Percentiles rank a stretch among this genome's conserved stretches.
Conservation (phyloP, 2,797 vertebrate genomes). For the Nannoperca obscura region DNA sequence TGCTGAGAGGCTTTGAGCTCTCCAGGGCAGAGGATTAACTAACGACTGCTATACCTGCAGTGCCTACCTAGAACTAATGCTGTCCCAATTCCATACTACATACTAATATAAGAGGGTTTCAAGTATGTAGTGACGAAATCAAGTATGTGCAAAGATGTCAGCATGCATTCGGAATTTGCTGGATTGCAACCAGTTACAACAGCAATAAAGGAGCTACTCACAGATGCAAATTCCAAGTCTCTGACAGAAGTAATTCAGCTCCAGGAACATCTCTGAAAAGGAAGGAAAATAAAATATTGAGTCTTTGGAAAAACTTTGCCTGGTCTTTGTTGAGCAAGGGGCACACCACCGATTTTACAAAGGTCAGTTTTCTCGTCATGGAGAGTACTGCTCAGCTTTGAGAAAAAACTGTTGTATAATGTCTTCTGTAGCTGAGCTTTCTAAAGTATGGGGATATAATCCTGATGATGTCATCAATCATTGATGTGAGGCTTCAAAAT, state of each 20-base stretch:
- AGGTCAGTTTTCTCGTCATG: background rate
- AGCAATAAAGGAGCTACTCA: background rate
- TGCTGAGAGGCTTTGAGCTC: slow-evolving; percentile 80
- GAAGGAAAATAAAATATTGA: slow-evolving; percentile 11
- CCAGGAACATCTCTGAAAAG: slow-evolving; percentile 12
- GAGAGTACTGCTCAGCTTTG: background rate
- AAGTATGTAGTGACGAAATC: background rate
- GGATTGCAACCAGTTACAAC: background rate
- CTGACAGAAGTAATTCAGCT: background rate
- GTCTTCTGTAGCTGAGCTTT: background rate
- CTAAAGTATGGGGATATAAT: background rate
- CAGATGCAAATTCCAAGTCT: background rate
- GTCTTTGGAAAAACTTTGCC: background rate
- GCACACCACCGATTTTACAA: background rate
- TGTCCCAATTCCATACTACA: slow-evolving; percentile 56
- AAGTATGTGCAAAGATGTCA: background rate
- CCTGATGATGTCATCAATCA: too few species aligned
- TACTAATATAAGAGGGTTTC: slow-evolving; percentile 39
- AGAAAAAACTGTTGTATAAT: slow-evolving; percentile 1
- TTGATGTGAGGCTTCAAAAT: too few species aligned
- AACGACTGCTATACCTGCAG: slow-evolving; percentile 63
- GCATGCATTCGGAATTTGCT: background rate
- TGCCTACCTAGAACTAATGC: slow-evolving; percentile 53
- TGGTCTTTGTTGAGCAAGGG: slow-evolving; percentile 1
- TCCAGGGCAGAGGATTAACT: slow-evolving; percentile 72